phyloP scores from a whole-genome alignment of 1,140 invertebrate genomes.

The Diabrotica undecimpunctata region DNA sequence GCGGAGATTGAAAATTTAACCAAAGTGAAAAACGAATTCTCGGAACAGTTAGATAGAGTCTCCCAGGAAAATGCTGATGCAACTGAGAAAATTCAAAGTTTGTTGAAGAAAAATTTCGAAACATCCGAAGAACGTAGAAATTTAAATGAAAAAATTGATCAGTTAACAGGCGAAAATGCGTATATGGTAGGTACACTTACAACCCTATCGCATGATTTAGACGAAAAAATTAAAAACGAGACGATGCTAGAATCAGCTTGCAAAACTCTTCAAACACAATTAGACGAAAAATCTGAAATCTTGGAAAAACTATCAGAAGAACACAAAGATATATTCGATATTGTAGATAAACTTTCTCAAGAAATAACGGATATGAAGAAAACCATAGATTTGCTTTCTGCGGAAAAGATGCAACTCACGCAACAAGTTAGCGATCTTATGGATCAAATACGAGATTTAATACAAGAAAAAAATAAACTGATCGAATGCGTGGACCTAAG shows the following conservation, averaged over 20 bases:
- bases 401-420: conserved; percentile 15
- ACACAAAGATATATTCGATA: conserved; percentile 18
- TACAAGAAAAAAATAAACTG: conserved; percentile 21
- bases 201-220: conserved; percentile 8
- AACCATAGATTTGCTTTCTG: conserved; percentile 3
- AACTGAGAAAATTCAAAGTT: conserved; percentile 13
- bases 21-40: conserved; percentile 21
- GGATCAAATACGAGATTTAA: conserved; percentile 13
- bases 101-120: conserved; percentile 11
- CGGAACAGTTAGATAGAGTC: conserved; percentile 20
- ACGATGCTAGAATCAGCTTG: conserved; percentile 7
- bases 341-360: conserved; percentile 16
- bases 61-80: conserved; percentile 18
- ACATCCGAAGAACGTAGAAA: conserved; percentile 11
- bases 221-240: conserved; percentile 5
- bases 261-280: neutral
- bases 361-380: conserved; percentile 11
- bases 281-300: conserved; percentile 5
- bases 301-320: conserved; percentile 15
- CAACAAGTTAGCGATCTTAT: conserved; percentile 16
- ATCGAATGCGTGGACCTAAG: conserved; percentile 20
- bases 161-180: conserved; percentile 11
- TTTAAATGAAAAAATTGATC: conserved; percentile 1
- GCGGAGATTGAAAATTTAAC: conserved; percentile 10
- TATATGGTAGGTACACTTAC: conserved; percentile 1